A percentile compares a stretch with the other conserved stretches of the same genome.
These are phyloP conservation scores for Tenthredo notha DNA, from an alignment of 2,888 invertebrate species.

Conservation along the genomic window DNA sequence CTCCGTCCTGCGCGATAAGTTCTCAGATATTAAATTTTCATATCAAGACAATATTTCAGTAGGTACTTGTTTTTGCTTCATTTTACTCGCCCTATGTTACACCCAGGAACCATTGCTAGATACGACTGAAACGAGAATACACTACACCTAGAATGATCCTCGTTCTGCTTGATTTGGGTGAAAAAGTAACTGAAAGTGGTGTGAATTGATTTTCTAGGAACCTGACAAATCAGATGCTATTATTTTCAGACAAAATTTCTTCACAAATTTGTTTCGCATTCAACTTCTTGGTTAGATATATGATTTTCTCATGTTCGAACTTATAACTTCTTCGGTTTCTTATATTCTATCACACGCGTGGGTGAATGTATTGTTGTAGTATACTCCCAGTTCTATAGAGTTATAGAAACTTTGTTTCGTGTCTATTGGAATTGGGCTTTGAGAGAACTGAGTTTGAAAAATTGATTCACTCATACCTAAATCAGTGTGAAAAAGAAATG, in stretches of 20 bases:
- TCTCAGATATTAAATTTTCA: conserved; percentile 47
- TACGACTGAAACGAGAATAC: neutral
- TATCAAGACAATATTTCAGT: conserved; percentile 42
- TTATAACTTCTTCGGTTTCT: neutral
- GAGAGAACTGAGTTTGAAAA: neutral
- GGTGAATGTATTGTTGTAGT: neutral
- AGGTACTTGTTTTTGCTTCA: conserved; percentile 9
- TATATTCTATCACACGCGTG: neutral
- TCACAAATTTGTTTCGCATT: neutral
- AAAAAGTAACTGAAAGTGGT: neutral
- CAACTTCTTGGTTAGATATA: neutral
- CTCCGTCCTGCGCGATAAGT: conserved; percentile 9
- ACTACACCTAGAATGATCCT: neutral
- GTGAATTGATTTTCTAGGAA: neutral
- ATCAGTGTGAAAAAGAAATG: neutral
- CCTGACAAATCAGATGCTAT: neutral
- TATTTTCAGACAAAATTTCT: neutral
- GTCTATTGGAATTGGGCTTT: neutral
- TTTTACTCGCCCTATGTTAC: neutral
- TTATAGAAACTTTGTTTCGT: conserved; percentile 13
- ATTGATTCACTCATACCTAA: neutral
- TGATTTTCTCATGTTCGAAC: neutral
- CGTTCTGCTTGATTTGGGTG: neutral
- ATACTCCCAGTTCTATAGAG: conserved; percentile 4
- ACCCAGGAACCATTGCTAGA: neutral